These are phyloP conservation scores for Caenorhabditis sp. DNA, from an alignment of 2,888 invertebrate species.

Conservation along the genomic window DNA sequence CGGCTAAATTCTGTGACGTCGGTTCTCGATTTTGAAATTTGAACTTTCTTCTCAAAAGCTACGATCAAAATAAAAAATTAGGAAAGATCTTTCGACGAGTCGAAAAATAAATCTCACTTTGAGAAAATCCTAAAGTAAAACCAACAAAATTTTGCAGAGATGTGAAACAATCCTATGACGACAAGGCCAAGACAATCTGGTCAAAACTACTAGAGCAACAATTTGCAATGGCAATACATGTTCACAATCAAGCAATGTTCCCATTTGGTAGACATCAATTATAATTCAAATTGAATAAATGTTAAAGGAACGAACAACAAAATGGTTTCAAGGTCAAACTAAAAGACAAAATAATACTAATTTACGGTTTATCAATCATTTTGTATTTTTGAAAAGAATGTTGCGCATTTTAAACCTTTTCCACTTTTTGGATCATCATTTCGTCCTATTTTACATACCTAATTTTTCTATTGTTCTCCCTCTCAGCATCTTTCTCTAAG, in stretches of 20 bases:
- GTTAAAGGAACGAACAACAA: not conserved
- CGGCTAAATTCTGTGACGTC: no score
- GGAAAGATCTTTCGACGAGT: not conserved
- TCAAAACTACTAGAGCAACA: slow-evolving; percentile 44
- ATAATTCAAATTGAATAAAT: not conserved
- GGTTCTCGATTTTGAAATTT: no score
- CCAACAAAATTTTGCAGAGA: slow-evolving; percentile 38
- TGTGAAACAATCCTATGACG: slow-evolving; percentile 40
- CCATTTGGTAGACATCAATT: slow-evolving; percentile 18
- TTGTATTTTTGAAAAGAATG: no score
- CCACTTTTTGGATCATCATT: no score
- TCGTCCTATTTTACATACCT: not conserved
- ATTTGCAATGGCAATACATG: slow-evolving; percentile 42
- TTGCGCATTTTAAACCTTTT: no score
- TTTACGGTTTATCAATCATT: no score
- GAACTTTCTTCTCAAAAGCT: no score
- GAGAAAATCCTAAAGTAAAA: no score
- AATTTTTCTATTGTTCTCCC: not conserved
- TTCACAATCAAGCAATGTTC: slow-evolving; percentile 38
- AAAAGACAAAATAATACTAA: not conserved
- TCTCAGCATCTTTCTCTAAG: not conserved
- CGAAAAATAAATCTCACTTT: not conserved
- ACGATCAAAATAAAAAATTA: no score
- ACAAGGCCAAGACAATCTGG: slow-evolving; percentile 36
- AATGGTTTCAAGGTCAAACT: not conserved